phyloP scores from a whole-genome alignment of 1,140 invertebrate species.

The Vanessa atalanta region DNA sequence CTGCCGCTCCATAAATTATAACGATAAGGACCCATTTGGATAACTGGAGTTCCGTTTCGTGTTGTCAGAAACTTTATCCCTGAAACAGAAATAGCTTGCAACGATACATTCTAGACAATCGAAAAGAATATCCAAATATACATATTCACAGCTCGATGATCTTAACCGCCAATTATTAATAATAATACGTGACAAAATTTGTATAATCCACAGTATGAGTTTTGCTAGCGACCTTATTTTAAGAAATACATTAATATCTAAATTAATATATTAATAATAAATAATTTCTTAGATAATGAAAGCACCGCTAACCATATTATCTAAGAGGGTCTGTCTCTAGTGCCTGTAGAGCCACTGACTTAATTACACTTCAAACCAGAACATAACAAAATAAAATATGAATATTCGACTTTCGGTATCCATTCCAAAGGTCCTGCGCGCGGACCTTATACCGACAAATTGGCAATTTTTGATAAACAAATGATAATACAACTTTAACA shows the following conservation, averaged over 20 bases:
- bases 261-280: too few relatives aligned
- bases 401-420: neutral
- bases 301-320: neutral
- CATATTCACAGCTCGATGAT: too few relatives aligned
- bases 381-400: neutral
- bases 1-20: constrained; percentile 44
- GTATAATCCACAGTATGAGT: too few relatives aligned
- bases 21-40: constrained; percentile 40
- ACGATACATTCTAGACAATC: neutral
- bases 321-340: neutral
- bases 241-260: too few relatives aligned
- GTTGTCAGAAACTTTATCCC: constrained; percentile 27
- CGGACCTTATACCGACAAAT: too few relatives aligned
- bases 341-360: neutral
- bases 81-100: constrained; percentile 10
- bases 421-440: too few relatives aligned
- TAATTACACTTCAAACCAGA: neutral
- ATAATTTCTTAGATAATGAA: too few relatives aligned
- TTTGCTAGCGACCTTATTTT: too few relatives aligned
- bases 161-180: too few relatives aligned
- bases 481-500: neutral
- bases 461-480: too few relatives aligned
- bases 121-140: neutral
- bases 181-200: too few relatives aligned
- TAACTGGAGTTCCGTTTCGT: constrained; percentile 42